These are phyloP conservation scores for Zaprionus vittiger DNA, from an alignment of 1,140 invertebrate genomes.

Conservation along the genomic window DNA sequence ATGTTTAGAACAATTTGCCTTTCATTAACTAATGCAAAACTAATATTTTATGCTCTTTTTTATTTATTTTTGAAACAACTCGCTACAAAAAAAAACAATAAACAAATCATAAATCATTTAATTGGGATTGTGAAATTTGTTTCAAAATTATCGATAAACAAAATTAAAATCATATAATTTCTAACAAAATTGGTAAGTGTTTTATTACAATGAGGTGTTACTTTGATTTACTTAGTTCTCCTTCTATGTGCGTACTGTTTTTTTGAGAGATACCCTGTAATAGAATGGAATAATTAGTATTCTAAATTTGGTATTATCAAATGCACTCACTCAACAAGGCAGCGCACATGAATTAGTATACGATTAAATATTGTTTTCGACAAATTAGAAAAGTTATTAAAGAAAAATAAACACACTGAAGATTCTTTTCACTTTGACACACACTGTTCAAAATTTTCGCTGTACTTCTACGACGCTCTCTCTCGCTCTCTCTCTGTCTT, in stretches of 20 bases:
- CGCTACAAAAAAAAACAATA: constrained; percentile 58
- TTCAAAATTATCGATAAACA: constrained; percentile 54
- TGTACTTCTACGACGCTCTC: constrained; percentile 38
- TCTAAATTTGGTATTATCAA: neutral
- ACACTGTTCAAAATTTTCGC: constrained; percentile 35
- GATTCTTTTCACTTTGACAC: constrained; percentile 27
- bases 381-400: neutral
- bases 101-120: constrained; percentile 53
- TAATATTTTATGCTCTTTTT: constrained; percentile 75
- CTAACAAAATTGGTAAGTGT: constrained; percentile 75
- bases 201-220: constrained; percentile 48
- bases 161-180: constrained; percentile 61
- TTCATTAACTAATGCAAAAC: constrained; percentile 74
- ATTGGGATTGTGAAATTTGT: constrained; percentile 75
- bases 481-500: too few species aligned
- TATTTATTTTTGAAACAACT: constrained; percentile 49
- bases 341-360: constrained; percentile 8
- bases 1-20: constrained; percentile 51
- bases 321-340: neutral
- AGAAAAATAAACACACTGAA: neutral
- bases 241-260: constrained; percentile 37
- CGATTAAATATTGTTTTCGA: neutral
- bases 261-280: constrained; percentile 16
- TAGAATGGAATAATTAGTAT: neutral
- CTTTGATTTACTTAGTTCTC: constrained; percentile 42